phyloP scores from a whole-genome alignment of 2,888 invertebrate species.

The Sabatieria punctata region DNA sequence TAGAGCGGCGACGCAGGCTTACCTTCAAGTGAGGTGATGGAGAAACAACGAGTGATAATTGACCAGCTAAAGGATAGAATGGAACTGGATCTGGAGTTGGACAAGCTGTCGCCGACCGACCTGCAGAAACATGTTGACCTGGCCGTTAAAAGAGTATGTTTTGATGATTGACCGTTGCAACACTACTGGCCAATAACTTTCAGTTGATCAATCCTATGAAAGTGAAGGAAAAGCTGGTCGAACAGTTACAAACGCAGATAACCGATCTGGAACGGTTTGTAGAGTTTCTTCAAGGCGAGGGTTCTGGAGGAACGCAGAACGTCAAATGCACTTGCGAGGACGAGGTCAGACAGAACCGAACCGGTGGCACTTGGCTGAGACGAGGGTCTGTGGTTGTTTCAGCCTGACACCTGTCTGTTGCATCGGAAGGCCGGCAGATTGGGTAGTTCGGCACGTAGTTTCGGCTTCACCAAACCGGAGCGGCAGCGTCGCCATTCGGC shows the following conservation, averaged over 20 bases:
- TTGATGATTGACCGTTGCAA: background rate
- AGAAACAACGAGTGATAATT: slow-evolving; percentile 63
- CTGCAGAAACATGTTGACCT: slow-evolving; percentile 70
- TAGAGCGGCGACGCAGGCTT: slow-evolving; percentile 29
- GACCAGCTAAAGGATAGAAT: slow-evolving; percentile 67
- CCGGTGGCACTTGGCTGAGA: background rate
- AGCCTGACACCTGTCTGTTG: too few relatives aligned
- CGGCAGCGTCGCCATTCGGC: too few relatives aligned
- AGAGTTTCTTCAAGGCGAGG: slow-evolving; percentile 62
- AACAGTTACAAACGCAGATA: slow-evolving; percentile 87
- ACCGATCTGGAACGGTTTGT: slow-evolving; percentile 93
- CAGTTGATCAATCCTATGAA: slow-evolving; percentile 75
- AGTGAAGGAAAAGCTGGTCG: slow-evolving; percentile 87
- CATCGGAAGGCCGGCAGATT: too few relatives aligned
- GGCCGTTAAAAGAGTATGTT: slow-evolving; percentile 56
- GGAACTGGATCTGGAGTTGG: slow-evolving; percentile 53
- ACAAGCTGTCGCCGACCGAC: slow-evolving; percentile 51
- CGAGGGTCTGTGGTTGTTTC: too few relatives aligned
- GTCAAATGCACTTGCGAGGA: background rate
- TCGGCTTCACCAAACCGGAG: too few relatives aligned
- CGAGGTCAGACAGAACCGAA: background rate
- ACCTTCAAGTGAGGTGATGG: slow-evolving; percentile 48
- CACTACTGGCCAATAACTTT: too few relatives aligned
- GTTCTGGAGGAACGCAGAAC: slow-evolving; percentile 16
- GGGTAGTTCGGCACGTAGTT: too few relatives aligned